Conservation (phyloP, 2,888 invertebrate genomes). For the Callyntrura sp. region DNA sequence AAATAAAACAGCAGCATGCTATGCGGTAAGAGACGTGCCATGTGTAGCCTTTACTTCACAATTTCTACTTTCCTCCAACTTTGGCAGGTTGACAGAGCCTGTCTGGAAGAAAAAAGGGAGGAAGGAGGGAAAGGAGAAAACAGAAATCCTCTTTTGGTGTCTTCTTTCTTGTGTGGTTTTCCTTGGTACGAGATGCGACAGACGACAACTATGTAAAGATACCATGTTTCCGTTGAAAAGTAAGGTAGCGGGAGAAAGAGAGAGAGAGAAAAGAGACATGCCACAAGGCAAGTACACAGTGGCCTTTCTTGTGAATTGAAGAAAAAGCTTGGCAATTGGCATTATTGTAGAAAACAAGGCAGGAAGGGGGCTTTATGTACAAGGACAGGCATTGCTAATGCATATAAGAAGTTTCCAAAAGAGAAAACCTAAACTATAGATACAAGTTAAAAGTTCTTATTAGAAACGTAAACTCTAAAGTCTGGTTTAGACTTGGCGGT, state of each 20-base stretch:
- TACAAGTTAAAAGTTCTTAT: background rate
- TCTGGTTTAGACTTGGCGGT: constrained; percentile 46
- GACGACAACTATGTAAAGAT: constrained; percentile 6
- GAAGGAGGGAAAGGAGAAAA: constrained; percentile 22
- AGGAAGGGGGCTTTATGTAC: constrained; percentile 14
- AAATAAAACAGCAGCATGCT: constrained; percentile 39
- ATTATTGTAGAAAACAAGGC: constrained; percentile 42
- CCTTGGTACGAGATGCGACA: background rate
- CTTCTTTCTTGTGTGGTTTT: constrained; percentile 21
- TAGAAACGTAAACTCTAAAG: constrained; percentile 8
- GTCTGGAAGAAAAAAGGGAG: constrained; percentile 15
- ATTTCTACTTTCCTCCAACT: background rate
- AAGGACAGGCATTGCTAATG: constrained; percentile 52
- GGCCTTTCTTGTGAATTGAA: constrained; percentile 12
- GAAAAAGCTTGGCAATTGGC: constrained; percentile 34
- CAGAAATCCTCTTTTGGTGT: background rate
- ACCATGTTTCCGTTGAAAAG: background rate
- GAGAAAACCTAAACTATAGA: constrained; percentile 57
- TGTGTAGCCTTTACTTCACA: background rate
- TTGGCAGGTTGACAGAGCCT: constrained; percentile 67
- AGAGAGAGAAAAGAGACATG: constrained; percentile 28
- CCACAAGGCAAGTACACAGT: constrained; percentile 40
- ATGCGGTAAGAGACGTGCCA: background rate
- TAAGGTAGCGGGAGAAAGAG: constrained; percentile 33
- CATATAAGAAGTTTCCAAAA: constrained; percentile 50